phyloP scores from a whole-genome alignment of 2,797 vertebrate genomes.

The Enteromius trimaculatus region DNA sequence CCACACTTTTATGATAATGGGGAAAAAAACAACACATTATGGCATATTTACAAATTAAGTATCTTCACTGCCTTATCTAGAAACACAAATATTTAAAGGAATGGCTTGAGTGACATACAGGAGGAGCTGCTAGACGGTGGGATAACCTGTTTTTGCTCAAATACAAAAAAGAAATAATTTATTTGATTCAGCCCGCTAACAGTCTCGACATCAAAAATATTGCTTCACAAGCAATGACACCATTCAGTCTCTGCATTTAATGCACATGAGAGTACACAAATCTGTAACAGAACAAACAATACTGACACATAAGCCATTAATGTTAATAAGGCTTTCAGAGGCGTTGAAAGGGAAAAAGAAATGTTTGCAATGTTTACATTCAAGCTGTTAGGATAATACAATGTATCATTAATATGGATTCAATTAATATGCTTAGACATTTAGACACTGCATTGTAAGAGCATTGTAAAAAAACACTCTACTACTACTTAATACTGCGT shows the following conservation, averaged over 20 bases:
- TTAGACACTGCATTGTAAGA: constrained; percentile 28
- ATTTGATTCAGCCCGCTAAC: not conserved
- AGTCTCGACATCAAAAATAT: not conserved
- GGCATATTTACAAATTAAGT: constrained; percentile 50
- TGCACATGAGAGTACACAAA: constrained; percentile 38
- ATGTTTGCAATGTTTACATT: constrained; percentile 38
- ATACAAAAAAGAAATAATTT: not conserved
- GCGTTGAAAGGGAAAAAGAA: constrained; percentile 9
- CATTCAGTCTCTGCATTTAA: constrained; percentile 44
- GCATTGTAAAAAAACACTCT: constrained; percentile 10
- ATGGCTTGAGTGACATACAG: constrained; percentile 23
- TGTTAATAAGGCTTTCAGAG: constrained; percentile 34
- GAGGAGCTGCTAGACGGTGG: not conserved
- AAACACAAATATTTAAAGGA: constrained; percentile 34
- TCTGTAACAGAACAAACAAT: constrained; percentile 46
- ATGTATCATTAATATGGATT: constrained; percentile 23
- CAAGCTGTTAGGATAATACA: constrained; percentile 38
- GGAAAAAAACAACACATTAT: constrained; percentile 45
- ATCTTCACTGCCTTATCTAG: constrained; percentile 7
- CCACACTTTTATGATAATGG: constrained; percentile 45
- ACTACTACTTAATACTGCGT: constrained; percentile 17
- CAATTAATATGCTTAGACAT: constrained; percentile 10
- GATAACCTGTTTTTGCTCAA: constrained; percentile 20
- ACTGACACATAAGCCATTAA: constrained; percentile 43
- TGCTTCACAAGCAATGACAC: constrained; percentile 42